A percentile compares a stretch with the other conserved stretches of the same genome.
Conservation (phyloP, 2,797 vertebrate genomes). For the Rousettus madagascariensis region DNA sequence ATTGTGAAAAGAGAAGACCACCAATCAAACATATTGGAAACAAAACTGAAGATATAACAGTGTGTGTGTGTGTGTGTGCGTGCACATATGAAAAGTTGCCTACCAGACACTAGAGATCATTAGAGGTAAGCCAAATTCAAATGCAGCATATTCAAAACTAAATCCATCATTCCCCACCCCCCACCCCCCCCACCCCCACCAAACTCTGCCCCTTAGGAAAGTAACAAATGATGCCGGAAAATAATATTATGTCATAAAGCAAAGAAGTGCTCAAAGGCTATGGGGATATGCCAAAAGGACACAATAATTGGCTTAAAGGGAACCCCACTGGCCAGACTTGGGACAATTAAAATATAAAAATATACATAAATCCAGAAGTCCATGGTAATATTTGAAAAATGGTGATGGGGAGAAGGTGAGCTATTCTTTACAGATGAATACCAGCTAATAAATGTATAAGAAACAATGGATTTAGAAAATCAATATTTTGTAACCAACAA, state of each 20-base stretch:
- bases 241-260: conserved; percentile 37
- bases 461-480: conserved; percentile 48
- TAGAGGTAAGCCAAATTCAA: not conserved
- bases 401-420: not conserved
- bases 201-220: not conserved
- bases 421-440: conserved; percentile 26
- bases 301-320: not conserved
- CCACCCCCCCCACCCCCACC: not conserved
- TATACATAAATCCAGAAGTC: not conserved
- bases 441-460: not conserved
- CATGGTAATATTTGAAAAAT: not conserved
- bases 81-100: not conserved
- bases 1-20: not conserved
- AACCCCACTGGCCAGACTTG: not conserved
- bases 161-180: not conserved
- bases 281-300: not conserved
- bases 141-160: conserved; percentile 19
- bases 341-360: not conserved
- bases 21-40: not conserved
- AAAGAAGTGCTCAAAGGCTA: not conserved
- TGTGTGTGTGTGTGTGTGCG: not conserved
- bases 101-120: not conserved
- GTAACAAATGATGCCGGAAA: not conserved
- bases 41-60: not conserved
- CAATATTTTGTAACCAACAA: conserved; percentile 38